A percentile compares a stretch with the other conserved stretches of the same genome.
These are phyloP conservation scores for Ostrea edulis DNA, from an alignment of 1,140 invertebrate genomes.

Conservation along the genomic window DNA sequence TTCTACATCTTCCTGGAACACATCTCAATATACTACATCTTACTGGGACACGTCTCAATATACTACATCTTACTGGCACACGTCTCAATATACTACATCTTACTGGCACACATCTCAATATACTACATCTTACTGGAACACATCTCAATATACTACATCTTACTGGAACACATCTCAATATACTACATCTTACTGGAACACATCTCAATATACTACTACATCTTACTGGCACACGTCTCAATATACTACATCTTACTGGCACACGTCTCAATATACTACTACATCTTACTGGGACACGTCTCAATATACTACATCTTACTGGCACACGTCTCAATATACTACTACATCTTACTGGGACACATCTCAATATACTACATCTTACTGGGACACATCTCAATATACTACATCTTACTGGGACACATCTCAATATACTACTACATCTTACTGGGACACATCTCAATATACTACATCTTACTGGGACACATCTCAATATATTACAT, in stretches of 20 bases:
- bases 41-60: not conserved
- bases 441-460: not conserved
- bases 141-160: not conserved
- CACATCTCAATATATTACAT: not conserved
- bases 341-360: too few species aligned
- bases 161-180: not conserved
- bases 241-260: not conserved
- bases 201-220: not conserved
- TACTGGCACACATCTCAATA: not conserved
- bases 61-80: slow-evolving; percentile 34
- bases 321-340: not conserved
- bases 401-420: too few species aligned
- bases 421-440: too few species aligned
- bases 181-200: slow-evolving; percentile 34
- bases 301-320: not conserved
- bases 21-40: too few species aligned
- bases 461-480: slow-evolving; percentile 9
- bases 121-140: slow-evolving; percentile 34
- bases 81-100: not conserved
- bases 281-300: too few species aligned
- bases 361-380: not conserved
- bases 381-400: slow-evolving; percentile 39
- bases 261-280: not conserved
- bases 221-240: too few species aligned
- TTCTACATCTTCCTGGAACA: too few species aligned